phyloP scores from a whole-genome alignment of 2,888 invertebrate species.

The Polydrusus pterygomalis region DNA sequence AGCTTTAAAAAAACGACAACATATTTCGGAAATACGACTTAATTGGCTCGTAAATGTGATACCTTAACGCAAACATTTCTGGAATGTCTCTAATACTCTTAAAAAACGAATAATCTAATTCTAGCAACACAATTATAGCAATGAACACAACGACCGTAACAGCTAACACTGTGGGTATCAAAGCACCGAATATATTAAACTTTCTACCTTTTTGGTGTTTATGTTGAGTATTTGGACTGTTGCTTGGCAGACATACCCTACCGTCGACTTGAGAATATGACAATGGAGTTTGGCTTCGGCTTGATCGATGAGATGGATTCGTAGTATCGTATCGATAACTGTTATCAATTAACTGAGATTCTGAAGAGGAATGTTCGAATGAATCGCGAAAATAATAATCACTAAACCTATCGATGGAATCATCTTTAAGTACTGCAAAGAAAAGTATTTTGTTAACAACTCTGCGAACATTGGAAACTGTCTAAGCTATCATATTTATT shows the following conservation, averaged over 20 bases:
- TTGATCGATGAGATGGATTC: slow-evolving; percentile 72
- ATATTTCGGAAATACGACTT: slow-evolving; percentile 84
- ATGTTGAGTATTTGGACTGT: slow-evolving; percentile 55
- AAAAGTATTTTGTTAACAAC: slow-evolving; percentile 26
- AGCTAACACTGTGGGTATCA: slow-evolving; percentile 86
- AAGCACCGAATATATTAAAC: slow-evolving; percentile 81
- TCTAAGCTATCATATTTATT: too few relatives aligned
- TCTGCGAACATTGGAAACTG: background rate
- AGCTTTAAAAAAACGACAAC: slow-evolving; percentile 77
- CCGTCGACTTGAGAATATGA: slow-evolving; percentile 70
- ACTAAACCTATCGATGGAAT: slow-evolving; percentile 73
- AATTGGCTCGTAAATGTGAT: slow-evolving; percentile 88
- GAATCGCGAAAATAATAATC: slow-evolving; percentile 86
- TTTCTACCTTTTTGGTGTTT: slow-evolving; percentile 69
- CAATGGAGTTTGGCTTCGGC: slow-evolving; percentile 73
- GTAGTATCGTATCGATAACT: slow-evolving; percentile 69
- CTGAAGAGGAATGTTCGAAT: slow-evolving; percentile 86
- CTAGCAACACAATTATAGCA: slow-evolving; percentile 82
- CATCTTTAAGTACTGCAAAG: slow-evolving; percentile 69
- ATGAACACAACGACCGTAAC: slow-evolving; percentile 82
- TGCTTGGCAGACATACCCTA: slow-evolving; percentile 66
- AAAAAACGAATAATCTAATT: slow-evolving; percentile 85
- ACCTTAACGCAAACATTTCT: slow-evolving; percentile 83
- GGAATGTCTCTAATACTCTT: slow-evolving; percentile 82
- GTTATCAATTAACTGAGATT: slow-evolving; percentile 79